Evolutionary conservation across 2,113 vertebrate species (phyloP), one percentile per base, ranked within the genome.

Genomic region (Leuciscus idus): DNA sequence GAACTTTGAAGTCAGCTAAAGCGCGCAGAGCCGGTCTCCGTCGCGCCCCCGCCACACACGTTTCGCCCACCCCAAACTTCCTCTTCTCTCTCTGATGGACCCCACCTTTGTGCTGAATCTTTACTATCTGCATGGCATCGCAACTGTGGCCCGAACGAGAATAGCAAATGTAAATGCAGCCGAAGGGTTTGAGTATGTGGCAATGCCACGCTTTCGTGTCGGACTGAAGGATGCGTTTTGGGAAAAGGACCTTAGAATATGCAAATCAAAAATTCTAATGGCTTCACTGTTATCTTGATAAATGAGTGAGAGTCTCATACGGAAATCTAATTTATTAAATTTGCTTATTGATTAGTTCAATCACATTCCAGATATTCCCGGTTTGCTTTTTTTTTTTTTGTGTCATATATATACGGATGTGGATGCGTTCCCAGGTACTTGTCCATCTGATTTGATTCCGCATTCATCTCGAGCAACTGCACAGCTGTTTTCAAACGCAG

Each of bases 121-220:
- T 80, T 85, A 89, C 87, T 90, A 86, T 94, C 95, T 98, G 97
- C 97, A 96, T 96, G 97, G 95, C 96, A 94, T 95, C 94, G 95
- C 94, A 94, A 90, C 94, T 91, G 92, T 92, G 93, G 95, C 92
- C 92, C 83, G 76, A 95, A 90, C 92, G 92, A 91, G 85, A 74
- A 91, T 88, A 93, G 89, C 91, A 84, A 84, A 84, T 91, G 93
- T 93, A 92, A 94, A 95, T 93, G 94, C 95, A 95, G 95, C 90
- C 90, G 86, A 83, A 90, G 86, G 72, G 77, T 83, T 93, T 86
- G 90, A 93, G 91, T 92, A 83, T 76, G 55, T 75, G 90, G 91
- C 94, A 91, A 91, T 48, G 59, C 66, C 48, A 70, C 19, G 7
- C 79, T 52, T 74, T 66, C 2, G 73, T 26, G 74, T 90, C 93